A percentile compares a stretch with the other conserved stretches of the same genome.
phyloP scores from a whole-genome alignment of 2,797 vertebrate species.

The Cryptoblepharus egeriae region DNA sequence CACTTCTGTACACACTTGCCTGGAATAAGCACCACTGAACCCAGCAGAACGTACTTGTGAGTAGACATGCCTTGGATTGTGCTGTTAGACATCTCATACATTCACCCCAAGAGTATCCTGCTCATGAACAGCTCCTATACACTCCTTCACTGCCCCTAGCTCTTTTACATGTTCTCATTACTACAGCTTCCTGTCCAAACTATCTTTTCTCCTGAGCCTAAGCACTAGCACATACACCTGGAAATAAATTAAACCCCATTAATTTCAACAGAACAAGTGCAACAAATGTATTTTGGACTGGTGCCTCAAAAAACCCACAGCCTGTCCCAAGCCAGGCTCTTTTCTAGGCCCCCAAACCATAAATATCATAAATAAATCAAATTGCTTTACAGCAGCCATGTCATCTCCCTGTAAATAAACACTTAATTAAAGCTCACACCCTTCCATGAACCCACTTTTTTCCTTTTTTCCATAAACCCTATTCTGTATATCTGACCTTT shows the following conservation, averaged over 20 bases:
- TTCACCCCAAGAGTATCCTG: background rate
- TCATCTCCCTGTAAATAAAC: background rate
- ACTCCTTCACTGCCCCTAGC: background rate
- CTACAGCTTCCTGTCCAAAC: background rate
- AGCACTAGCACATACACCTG: background rate
- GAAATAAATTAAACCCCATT: background rate
- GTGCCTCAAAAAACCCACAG: background rate
- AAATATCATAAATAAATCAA: background rate
- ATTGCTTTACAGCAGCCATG: background rate
- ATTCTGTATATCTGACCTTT: constrained; percentile 6
- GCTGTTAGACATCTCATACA: background rate
- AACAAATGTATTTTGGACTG: too few species aligned
- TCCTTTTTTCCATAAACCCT: background rate
- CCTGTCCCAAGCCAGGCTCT: background rate
- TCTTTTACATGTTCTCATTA: background rate
- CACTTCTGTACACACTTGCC: too few species aligned
- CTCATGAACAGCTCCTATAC: background rate
- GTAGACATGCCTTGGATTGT: too few species aligned
- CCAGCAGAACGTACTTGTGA: too few species aligned
- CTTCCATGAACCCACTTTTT: background rate
- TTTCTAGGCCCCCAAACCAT: background rate
- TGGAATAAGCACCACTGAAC: too few species aligned
- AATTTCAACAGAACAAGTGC: background rate
- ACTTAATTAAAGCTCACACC: background rate
- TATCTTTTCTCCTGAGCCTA: background rate